A percentile compares a stretch with the other conserved stretches of the same genome.
Evolutionary conservation across 2,113 vertebrate genomes (phyloP).

Genomic region (Electrona antarctica): DNA sequence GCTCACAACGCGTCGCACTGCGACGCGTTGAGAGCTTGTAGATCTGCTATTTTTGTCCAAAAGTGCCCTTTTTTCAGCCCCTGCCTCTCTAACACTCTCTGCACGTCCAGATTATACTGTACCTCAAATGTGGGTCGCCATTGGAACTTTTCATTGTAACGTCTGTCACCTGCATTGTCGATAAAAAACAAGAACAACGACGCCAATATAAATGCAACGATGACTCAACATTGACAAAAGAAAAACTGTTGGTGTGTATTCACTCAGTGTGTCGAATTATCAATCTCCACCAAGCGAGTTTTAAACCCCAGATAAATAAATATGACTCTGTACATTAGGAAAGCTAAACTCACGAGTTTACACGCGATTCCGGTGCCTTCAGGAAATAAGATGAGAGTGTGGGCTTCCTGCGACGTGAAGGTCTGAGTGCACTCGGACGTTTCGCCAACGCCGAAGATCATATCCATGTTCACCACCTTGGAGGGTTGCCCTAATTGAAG

Average conservation of each 20-base stretch:
- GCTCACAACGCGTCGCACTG: too few species aligned
- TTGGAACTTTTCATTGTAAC: conserved; percentile 78
- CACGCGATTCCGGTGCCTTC: conserved; percentile 66
- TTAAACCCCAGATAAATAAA: too few species aligned
- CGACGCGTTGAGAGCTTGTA: too few species aligned
- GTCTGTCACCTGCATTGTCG: conserved; percentile 80
- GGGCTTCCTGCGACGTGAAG: conserved; percentile 74
- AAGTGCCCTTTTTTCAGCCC: too few species aligned
- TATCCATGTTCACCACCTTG: conserved; percentile 62
- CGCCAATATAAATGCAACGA: background rate
- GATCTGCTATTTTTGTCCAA: too few species aligned
- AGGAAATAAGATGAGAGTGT: conserved; percentile 82
- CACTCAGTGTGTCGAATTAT: background rate
- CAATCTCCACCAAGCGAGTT: too few species aligned
- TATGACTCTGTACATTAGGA: background rate
- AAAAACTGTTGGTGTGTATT: background rate
- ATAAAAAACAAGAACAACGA: conserved; percentile 14
- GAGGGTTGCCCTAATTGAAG: conserved; percentile 70
- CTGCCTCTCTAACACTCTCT: too few species aligned
- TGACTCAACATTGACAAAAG: background rate
- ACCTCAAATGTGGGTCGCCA: conserved; percentile 86
- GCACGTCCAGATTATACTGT: background rate
- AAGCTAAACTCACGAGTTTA: conserved; percentile 82
- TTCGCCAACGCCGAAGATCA: conserved; percentile 62
- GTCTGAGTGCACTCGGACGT: conserved; percentile 54